Percentiles rank a stretch among this genome's conserved stretches.
These are phyloP conservation scores for Oryzias woworae DNA, from an alignment of 2,113 vertebrate genomes.

Conservation along the genomic window DNA sequence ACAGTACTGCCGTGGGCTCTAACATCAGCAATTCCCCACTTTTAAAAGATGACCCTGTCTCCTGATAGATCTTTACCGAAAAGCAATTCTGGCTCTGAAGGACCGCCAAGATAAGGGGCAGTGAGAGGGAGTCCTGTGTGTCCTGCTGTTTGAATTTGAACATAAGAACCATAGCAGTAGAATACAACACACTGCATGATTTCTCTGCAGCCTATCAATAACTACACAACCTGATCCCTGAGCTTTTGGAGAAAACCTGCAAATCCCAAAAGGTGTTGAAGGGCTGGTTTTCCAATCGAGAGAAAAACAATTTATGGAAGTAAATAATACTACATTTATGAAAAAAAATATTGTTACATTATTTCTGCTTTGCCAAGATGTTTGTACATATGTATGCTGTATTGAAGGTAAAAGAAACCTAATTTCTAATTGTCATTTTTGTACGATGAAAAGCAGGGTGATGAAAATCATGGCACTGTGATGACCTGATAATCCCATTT, in stretches of 20 bases:
- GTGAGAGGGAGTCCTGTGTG: constrained; percentile 30
- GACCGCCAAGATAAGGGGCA: constrained; percentile 79
- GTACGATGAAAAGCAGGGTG: neutral
- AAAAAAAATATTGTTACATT: neutral
- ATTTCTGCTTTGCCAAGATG: constrained; percentile 34
- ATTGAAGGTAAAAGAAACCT: constrained; percentile 13
- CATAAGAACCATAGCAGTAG: constrained; percentile 14
- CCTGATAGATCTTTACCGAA: constrained; percentile 83
- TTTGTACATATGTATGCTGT: constrained; percentile 27
- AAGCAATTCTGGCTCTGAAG: constrained; percentile 86
- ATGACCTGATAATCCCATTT: neutral
- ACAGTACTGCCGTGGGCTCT: constrained; percentile 14
- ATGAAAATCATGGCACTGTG: neutral
- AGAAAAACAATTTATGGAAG: neutral
- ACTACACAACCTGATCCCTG: constrained; percentile 15
- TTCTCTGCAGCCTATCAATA: constrained; percentile 4
- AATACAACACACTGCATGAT: constrained; percentile 1
- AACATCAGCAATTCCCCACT: constrained; percentile 1
- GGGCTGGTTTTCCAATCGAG: constrained; percentile 23
- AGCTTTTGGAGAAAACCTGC: constrained; percentile 19
- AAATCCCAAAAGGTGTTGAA: constrained; percentile 40
- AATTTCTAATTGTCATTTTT: constrained; percentile 23
- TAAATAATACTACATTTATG: neutral
- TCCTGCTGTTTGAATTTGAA: constrained; percentile 19
- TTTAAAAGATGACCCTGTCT: constrained; percentile 31